Conservation (phyloP, 2,113 vertebrate genomes). For the Erythrocercus mccallii region DNA sequence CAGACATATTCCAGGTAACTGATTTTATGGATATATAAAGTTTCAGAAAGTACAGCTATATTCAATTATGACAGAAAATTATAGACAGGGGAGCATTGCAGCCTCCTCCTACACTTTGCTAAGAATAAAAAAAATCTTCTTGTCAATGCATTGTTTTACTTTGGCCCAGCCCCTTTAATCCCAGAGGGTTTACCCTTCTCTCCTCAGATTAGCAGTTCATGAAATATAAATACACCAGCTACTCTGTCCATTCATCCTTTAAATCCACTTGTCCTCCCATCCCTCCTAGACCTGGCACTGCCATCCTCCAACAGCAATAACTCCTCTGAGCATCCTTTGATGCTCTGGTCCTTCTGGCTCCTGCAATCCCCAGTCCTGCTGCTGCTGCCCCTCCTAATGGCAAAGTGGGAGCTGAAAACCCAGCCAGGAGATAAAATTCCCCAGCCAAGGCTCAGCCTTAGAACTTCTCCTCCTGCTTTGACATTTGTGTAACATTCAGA, state of each 20-base stretch:
- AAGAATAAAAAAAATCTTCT: neutral
- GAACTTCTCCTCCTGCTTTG: neutral
- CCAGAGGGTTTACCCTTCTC: neutral
- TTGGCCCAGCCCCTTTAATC: neutral
- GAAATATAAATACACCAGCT: neutral
- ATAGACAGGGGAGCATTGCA: neutral
- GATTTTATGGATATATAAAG: neutral
- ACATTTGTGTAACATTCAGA: conserved; percentile 46
- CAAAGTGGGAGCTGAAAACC: neutral
- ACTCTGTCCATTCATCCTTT: neutral
- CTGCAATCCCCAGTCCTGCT: neutral
- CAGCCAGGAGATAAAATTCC: conserved; percentile 7
- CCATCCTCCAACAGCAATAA: neutral
- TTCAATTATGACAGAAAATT: neutral
- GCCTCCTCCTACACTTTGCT: neutral
- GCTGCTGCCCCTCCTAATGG: neutral
- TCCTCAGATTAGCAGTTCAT: neutral
- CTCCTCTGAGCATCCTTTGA: neutral
- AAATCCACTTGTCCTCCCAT: neutral
- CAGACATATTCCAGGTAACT: neutral
- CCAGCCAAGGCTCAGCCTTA: neutral
- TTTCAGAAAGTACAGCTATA: neutral
- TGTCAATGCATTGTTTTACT: neutral
- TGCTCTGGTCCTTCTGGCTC: neutral
- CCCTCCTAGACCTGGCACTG: neutral